phyloP scores from a whole-genome alignment of 2,113 vertebrate genomes.

The Chiloscyllium plagiosum region DNA sequence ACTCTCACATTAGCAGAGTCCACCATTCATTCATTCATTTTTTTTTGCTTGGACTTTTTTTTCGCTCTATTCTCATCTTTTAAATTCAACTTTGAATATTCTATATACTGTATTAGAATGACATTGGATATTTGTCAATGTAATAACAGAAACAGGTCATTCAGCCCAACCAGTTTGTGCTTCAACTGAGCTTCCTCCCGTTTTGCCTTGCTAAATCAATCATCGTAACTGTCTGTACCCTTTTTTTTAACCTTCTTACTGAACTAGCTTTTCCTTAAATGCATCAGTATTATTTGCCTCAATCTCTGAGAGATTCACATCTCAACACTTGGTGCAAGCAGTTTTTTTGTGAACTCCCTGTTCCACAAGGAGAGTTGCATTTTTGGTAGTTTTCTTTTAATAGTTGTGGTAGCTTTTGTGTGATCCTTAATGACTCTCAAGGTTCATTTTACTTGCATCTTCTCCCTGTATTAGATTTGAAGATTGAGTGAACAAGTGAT shows the following conservation, averaged over 20 bases:
- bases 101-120: not conserved
- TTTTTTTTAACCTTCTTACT: too few species aligned
- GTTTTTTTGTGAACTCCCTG: too few species aligned
- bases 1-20: not conserved
- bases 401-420: not conserved
- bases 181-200: too few species aligned
- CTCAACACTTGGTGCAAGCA: too few species aligned
- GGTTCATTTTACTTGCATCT: not conserved
- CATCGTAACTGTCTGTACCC: too few species aligned
- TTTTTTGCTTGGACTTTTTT: not conserved
- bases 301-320: too few species aligned
- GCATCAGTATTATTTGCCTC: too few species aligned
- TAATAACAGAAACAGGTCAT: not conserved
- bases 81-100: not conserved
- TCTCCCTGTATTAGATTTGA: not conserved
- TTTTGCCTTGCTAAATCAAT: too few species aligned
- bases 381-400: not conserved
- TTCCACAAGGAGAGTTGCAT: not conserved
- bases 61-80: not conserved
- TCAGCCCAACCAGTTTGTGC: not conserved
- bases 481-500: not conserved
- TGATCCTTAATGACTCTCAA: not conserved
- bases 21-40: not conserved
- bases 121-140: not conserved
- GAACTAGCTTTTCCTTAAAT: too few species aligned